These are phyloP conservation scores for Ceramica pisi DNA, from an alignment of 2,888 invertebrate species.

Conservation along the genomic window DNA sequence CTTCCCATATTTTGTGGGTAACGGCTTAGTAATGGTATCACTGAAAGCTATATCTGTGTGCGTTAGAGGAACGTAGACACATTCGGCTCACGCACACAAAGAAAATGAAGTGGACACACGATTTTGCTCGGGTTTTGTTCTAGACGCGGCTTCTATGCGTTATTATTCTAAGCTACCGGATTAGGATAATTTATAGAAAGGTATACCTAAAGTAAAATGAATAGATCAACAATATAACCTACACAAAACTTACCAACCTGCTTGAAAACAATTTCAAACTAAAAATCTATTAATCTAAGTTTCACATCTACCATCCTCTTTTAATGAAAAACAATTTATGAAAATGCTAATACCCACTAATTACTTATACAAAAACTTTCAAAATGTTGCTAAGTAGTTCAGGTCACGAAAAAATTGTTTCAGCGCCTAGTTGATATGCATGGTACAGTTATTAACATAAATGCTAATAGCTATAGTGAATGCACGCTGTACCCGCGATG, in stretches of 20 bases:
- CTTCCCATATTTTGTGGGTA: too few relatives aligned
- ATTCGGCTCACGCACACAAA: too few relatives aligned
- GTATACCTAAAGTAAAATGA: neutral
- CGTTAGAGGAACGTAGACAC: too few relatives aligned
- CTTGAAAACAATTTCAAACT: neutral
- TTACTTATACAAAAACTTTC: conserved; percentile 34
- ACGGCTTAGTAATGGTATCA: too few relatives aligned
- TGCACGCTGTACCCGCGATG: conserved; percentile 4
- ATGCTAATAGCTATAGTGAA: conserved; percentile 33
- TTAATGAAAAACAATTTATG: conserved; percentile 34
- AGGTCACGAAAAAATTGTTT: conserved; percentile 45
- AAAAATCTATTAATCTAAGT: neutral
- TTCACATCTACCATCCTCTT: conserved; percentile 14
- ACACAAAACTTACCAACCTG: neutral
- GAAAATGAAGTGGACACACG: too few relatives aligned
- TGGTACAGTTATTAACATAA: conserved; percentile 40
- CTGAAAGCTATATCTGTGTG: too few relatives aligned
- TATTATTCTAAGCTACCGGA: too few relatives aligned
- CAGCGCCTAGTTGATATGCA: conserved; percentile 25
- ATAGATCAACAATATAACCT: neutral
- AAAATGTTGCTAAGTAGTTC: conserved; percentile 22
- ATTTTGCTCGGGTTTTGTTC: too few relatives aligned
- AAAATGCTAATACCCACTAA: conserved; percentile 34
- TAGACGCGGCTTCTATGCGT: too few relatives aligned
- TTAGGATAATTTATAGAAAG: too few relatives aligned